Evolutionary conservation across 2,888 invertebrate genomes (phyloP), one percentile per base, ranked within the genome.

Genomic region (Zelleria hepariella): DNA sequence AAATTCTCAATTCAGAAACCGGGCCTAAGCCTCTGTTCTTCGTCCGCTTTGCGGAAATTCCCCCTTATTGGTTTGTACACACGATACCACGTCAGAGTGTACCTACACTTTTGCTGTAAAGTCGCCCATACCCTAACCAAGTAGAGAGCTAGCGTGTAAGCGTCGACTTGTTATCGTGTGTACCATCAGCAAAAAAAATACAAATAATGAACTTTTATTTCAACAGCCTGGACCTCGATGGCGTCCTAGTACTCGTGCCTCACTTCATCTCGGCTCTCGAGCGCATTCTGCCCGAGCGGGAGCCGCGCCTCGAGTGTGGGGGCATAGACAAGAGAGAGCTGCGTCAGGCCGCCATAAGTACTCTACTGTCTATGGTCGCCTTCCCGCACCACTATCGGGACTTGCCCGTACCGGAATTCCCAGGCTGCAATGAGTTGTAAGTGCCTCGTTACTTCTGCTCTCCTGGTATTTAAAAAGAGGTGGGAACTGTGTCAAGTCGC

Each of bases 331-430:
- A 93, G 78, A 91, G 92, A 1, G 96, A 96, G 72, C 84, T 99
- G 61, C 91, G 99, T 63, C 93, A 96, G 68, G 96, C 98, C 1
- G 96, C 98, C 27, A 97, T 98, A 63, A 95, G 98, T 72, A 91
- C 98, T 58, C 89, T 99, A 23, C 82, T 98, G 65, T 98, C 98
- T 1, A 92, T 99, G 80, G 90, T 99, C 63, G 94, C 96, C 20
- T 91, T 99, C 71, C 99, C 99, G 0, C 91, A 98, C 61, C 98
- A 99, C 86, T 98, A 97, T 77, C 95, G 92, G 77, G 93, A 92
- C 63, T 80, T 94, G 62, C 89, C 91, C 4, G 94, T 95, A 49
- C 93, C 93, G 1, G 94, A 94, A 76, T 89, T 95, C 59, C 91
- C 91, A 5, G 91, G 91, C 23, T 89, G 91, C 57, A 89, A 88